phyloP scores from a whole-genome alignment of 2,113 vertebrate genomes.

The Pteruthius melanotis region DNA sequence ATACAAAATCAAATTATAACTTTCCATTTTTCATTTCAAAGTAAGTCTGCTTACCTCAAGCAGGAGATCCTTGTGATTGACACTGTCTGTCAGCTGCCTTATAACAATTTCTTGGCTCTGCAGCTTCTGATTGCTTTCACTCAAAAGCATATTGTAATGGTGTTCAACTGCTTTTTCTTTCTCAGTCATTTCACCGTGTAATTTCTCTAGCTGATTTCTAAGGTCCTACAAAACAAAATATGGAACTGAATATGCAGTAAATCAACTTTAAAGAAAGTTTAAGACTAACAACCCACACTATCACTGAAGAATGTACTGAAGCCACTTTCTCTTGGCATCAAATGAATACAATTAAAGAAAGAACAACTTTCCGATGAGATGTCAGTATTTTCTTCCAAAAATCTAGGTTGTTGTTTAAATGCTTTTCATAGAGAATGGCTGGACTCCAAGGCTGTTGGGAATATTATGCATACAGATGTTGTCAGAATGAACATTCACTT shows the following conservation, averaged over 20 bases:
- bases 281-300: neutral
- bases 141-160: conserved; percentile 76
- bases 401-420: neutral
- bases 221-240: conserved; percentile 79
- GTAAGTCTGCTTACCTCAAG: conserved; percentile 77
- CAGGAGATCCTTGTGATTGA: conserved; percentile 80
- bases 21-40: conserved; percentile 1
- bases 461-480: neutral
- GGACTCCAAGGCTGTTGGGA: neutral
- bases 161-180: conserved; percentile 80
- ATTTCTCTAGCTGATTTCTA: conserved; percentile 89
- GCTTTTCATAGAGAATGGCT: neutral
- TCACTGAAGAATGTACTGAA: neutral
- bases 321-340: neutral
- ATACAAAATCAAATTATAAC: neutral
- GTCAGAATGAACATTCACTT: neutral
- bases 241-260: neutral
- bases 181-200: conserved; percentile 79
- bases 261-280: neutral
- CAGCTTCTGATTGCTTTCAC: conserved; percentile 78
- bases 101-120: conserved; percentile 80
- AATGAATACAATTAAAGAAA: neutral
- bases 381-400: neutral
- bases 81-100: conserved; percentile 74
- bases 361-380: neutral